Percentiles rank a stretch among this genome's conserved stretches.
Conservation (phyloP, 1,140 invertebrate genomes). For the Scaptomyza graminum region DNA sequence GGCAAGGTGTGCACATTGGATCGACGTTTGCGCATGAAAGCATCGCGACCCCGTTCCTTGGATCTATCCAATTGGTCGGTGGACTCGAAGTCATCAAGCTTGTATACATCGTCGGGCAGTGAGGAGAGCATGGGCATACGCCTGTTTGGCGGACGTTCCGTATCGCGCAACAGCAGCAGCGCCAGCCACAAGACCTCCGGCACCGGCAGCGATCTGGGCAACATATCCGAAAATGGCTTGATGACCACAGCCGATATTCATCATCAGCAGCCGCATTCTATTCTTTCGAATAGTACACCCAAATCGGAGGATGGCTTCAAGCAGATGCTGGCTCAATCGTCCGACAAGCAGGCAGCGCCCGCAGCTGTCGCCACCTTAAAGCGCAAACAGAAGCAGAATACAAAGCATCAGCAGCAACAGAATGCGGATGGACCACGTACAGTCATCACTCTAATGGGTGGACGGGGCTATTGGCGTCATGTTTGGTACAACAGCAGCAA, state of each 20-base stretch:
- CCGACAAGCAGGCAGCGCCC: slow-evolving; percentile 54
- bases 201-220: slow-evolving; percentile 84
- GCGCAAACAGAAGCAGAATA: slow-evolving; percentile 76
- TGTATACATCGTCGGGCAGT: slow-evolving; percentile 92
- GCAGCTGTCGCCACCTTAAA: slow-evolving; percentile 76
- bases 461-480: slow-evolving; percentile 93
- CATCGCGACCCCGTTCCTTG: slow-evolving; percentile 90
- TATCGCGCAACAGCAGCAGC: slow-evolving; percentile 89
- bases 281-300: slow-evolving; percentile 34
- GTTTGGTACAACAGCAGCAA: slow-evolving; percentile 85
- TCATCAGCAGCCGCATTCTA: slow-evolving; percentile 49
- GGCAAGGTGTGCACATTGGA: slow-evolving; percentile 92
- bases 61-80: slow-evolving; percentile 95
- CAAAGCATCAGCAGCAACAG: slow-evolving; percentile 67
- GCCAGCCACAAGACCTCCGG: slow-evolving; percentile 86
- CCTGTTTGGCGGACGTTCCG: slow-evolving; percentile 84
- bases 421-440: slow-evolving; percentile 87
- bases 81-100: slow-evolving; percentile 91
- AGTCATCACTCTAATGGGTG: slow-evolving; percentile 93
- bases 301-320: slow-evolving; percentile 59
- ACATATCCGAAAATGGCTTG: slow-evolving; percentile 82
- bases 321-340: slow-evolving; percentile 25
- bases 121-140: slow-evolving; percentile 91
- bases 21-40: slow-evolving; percentile 90
- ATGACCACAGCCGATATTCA: slow-evolving; percentile 75